Evolutionary conservation across 2,888 invertebrate genomes (phyloP).

Genomic region (Alloscopus bannaensis): DNA sequence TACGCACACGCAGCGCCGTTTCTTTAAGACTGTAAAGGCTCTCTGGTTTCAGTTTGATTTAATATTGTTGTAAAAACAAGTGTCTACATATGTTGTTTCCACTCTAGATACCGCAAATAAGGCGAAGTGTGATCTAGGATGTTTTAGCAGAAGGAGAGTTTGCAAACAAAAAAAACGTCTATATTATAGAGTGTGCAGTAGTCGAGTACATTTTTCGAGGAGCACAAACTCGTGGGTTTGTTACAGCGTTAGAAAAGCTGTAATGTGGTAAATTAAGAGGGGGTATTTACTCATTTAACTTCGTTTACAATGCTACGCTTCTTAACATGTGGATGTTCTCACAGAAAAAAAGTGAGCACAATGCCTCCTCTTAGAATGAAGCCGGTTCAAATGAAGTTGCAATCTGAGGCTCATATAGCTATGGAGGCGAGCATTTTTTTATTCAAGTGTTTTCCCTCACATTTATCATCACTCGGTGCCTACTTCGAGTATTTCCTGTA

Average conservation of each 20-base stretch:
- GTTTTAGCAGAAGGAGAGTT: neutral
- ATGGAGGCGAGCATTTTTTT: neutral
- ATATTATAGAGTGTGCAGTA: neutral
- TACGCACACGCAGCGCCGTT: conserved; percentile 24
- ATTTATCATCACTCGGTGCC: neutral
- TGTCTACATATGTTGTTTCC: conserved; percentile 50
- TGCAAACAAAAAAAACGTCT: neutral
- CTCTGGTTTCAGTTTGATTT: conserved; percentile 46
- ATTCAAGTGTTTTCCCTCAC: too few relatives aligned
- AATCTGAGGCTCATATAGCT: too few relatives aligned
- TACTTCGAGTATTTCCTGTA: too few relatives aligned
- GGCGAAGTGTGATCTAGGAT: neutral
- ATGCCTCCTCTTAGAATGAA: neutral
- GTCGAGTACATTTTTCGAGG: too few relatives aligned
- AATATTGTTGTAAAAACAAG: conserved; percentile 44
- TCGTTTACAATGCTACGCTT: conserved; percentile 5
- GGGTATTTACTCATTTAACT: conserved; percentile 5
- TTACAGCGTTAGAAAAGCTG: conserved; percentile 20
- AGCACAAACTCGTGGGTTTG: neutral
- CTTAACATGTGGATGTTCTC: too few relatives aligned
- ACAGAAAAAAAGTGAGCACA: neutral
- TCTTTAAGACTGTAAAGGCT: conserved; percentile 25
- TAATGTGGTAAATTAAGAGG: conserved; percentile 25
- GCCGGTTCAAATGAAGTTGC: neutral
- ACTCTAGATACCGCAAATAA: conserved; percentile 35